Conservation (phyloP, 2,888 invertebrate species). For the Lasioglossum zephyrum region DNA sequence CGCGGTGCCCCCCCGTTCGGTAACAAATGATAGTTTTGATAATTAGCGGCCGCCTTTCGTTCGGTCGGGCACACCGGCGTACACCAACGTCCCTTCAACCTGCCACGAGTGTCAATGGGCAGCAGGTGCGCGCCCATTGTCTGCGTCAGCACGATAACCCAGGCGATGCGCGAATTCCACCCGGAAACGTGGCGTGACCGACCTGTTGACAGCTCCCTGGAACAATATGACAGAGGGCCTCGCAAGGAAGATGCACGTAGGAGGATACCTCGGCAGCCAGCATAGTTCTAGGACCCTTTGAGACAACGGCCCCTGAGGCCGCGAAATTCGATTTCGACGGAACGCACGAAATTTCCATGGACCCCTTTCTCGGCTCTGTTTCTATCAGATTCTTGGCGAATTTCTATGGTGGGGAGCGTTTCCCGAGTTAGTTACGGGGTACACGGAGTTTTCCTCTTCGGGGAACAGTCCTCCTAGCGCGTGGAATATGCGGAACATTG, state of each 20-base stretch:
- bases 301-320: slow-evolving; percentile 66
- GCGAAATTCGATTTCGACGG: slow-evolving; percentile 69
- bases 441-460: background rate
- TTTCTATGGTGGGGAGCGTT: background rate
- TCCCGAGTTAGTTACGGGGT: slow-evolving; percentile 10
- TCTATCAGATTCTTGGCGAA: background rate
- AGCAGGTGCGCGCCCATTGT: slow-evolving; percentile 74
- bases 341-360: slow-evolving; percentile 49
- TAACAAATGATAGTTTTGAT: slow-evolving; percentile 82
- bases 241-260: slow-evolving; percentile 21
- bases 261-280: background rate
- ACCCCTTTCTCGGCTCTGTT: background rate
- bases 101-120: slow-evolving; percentile 64
- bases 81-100: slow-evolving; percentile 36
- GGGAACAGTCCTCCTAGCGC: background rate
- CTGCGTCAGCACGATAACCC: slow-evolving; percentile 76
- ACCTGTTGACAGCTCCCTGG: slow-evolving; percentile 67
- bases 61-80: background rate
- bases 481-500: background rate
- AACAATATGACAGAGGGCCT: slow-evolving; percentile 73
- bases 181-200: slow-evolving; percentile 70
- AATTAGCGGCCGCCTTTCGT: slow-evolving; percentile 80
- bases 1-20: slow-evolving; percentile 45
- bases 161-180: slow-evolving; percentile 69
- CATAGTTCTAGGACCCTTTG: slow-evolving; percentile 21